phyloP scores from a whole-genome alignment of 2,113 vertebrate genomes.

The Neoarius graeffei region DNA sequence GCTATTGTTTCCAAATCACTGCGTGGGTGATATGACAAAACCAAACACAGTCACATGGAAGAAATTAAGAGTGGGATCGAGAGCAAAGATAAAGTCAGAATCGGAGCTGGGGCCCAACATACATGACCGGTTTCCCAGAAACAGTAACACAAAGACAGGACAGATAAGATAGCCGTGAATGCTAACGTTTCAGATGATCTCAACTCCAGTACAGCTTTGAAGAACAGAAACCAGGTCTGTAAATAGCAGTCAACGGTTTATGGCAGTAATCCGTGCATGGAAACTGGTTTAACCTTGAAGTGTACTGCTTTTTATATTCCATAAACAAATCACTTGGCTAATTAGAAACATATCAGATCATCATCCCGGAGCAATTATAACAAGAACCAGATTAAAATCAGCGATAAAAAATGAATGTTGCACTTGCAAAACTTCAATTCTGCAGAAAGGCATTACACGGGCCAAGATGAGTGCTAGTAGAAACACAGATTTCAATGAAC shows the following conservation, averaged over 20 bases:
- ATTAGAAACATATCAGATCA: background rate
- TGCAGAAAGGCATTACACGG: background rate
- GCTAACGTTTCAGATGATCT: background rate
- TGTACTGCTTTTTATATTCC: background rate
- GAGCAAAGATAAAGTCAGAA: conserved; percentile 11
- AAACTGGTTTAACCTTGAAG: background rate
- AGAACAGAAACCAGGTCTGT: background rate
- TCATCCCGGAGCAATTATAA: background rate
- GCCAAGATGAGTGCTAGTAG: background rate
- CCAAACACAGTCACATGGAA: conserved; percentile 39
- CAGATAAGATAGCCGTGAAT: conserved; percentile 2
- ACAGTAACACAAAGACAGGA: background rate
- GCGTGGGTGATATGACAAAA: conserved; percentile 30
- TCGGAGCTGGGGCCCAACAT: background rate
- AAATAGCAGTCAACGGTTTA: background rate
- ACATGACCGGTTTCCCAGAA: conserved; percentile 6
- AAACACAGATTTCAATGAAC: background rate
- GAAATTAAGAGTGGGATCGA: conserved; percentile 30
- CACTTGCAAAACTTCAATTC: background rate
- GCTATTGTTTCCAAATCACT: conserved; percentile 30
- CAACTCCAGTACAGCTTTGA: background rate
- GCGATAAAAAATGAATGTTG: background rate
- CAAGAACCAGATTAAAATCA: background rate
- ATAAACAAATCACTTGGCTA: background rate
- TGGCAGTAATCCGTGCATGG: background rate